Base-by-base conservation (phyloP, 2,888 invertebrate species). In the Sthenelais limicola region DNA sequence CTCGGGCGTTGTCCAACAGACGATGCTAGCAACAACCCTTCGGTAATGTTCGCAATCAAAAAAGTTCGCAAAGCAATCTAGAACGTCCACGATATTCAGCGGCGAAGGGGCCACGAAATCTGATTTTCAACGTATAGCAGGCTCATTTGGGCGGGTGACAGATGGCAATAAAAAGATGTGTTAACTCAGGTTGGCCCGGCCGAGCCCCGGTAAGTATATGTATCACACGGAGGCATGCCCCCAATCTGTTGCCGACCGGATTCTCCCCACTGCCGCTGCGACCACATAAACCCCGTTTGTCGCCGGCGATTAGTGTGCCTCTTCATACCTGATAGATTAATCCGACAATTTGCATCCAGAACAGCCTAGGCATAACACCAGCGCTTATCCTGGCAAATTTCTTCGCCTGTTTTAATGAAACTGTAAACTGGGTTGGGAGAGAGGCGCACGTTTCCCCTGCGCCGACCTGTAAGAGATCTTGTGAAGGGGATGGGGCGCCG, bases 261-360 rank as follows among this genome's bases (percentile, higher is more conserved):
- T 4, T 28, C 12, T 28, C 5, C 21, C 18, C 3, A 18, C 26
- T 21, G 4, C 33, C 18, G 21, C 3, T 18, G 12, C 1, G 62
- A 24, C 9, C n/a, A 1, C 38, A 21, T 62, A 33, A 62, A 33
- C 5, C 21, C 18, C 38, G 62, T 33, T 62, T 21, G 18, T 21
- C 38, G 35, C 43, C 35, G 43, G 21, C 21, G 35, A 62, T 62
- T 62, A 62, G 62, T 35, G 38, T 1, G 38, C 38, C 18, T 43
- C 24, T 38, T 33, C 62, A 62, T 43, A 62, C 38, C 1, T 62
- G 35, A 33, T 62, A 62, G 35, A 62, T 33, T 33, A 38, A 62
- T 35, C 62, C 62, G 38, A 43, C 38, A 51, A 62, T 62, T 38
- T 62, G 62, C 62, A 62, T 62, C 62, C 38, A 21, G n/a, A 62